Evolutionary conservation across 1,140 invertebrate species (phyloP).

Genomic region (Teleogryllus occipitalis): DNA sequence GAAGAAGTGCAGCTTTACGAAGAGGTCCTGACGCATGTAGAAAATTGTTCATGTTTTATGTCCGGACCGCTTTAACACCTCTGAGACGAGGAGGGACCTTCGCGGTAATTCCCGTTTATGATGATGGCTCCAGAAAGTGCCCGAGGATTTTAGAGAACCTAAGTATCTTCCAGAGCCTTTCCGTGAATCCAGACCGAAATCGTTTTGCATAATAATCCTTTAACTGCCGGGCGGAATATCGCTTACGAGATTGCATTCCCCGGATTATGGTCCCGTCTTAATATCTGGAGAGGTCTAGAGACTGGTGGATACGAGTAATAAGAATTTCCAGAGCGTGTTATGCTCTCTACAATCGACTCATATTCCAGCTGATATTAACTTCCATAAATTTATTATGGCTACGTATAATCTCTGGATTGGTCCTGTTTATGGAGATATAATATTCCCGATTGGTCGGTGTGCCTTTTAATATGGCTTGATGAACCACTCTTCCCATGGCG

Average conservation of each 20-base stretch:
- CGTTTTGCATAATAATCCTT: background rate
- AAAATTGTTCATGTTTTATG: background rate
- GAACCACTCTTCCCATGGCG: background rate
- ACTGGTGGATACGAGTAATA: background rate
- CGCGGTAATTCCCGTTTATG: background rate
- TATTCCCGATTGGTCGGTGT: background rate
- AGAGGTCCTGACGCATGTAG: background rate
- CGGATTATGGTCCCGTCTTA: background rate
- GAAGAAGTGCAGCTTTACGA: too few species aligned
- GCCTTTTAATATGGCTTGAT: background rate
- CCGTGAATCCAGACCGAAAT: constrained; percentile 3
- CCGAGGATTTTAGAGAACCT: background rate
- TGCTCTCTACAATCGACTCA: background rate
- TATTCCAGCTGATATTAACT: background rate
- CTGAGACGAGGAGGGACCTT: background rate
- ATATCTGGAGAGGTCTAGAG: background rate
- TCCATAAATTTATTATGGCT: background rate
- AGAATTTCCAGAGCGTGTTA: background rate
- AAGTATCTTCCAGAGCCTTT: background rate
- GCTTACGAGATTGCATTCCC: background rate
- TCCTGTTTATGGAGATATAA: background rate
- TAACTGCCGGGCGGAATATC: background rate
- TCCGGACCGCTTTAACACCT: background rate
- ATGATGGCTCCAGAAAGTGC: background rate
- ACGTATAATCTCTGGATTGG: background rate